A percentile compares a stretch with the other conserved stretches of the same genome.
These are phyloP conservation scores for Akabosia matsudoensis DNA, from an alignment of 1,140 invertebrate genomes.

Conservation along the genomic window DNA sequence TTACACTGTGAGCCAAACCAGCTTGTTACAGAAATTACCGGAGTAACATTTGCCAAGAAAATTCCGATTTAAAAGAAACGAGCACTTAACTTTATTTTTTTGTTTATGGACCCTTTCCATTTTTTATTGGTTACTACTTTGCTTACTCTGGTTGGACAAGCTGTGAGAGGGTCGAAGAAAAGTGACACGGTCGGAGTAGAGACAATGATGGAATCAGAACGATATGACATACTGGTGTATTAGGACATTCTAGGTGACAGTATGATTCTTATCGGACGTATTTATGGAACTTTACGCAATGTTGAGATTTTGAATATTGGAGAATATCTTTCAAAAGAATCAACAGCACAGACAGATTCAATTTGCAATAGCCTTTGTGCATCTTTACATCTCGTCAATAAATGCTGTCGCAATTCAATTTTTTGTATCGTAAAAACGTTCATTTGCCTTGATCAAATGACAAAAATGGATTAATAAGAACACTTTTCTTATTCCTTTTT, in stretches of 20 bases:
- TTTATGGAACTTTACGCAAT: too few species aligned
- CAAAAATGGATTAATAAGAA: conserved; percentile 17
- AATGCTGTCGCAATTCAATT: neutral
- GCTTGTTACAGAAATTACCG: too few species aligned
- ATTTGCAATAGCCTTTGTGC: too few species aligned
- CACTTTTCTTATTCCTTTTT: neutral
- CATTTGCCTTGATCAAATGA: conserved; percentile 22
- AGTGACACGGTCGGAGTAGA: neutral
- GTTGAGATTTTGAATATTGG: too few species aligned
- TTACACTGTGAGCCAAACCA: neutral
- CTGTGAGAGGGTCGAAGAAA: too few species aligned
- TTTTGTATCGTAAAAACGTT: neutral
- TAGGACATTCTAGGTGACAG: too few species aligned
- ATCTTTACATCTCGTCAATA: neutral
- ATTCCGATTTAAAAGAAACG: neutral
- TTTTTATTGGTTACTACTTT: neutral
- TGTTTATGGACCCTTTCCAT: neutral
- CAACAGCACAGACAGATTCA: too few species aligned
- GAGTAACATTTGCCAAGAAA: neutral
- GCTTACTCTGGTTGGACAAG: neutral
- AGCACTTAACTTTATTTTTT: neutral
- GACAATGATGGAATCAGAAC: neutral
- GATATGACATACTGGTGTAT: neutral
- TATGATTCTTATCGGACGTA: too few species aligned
- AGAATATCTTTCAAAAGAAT: too few species aligned